Evolutionary conservation across 1,140 invertebrate species (phyloP), one percentile per base, ranked within the genome.

Genomic region (Ctenoplectra terminalis): DNA sequence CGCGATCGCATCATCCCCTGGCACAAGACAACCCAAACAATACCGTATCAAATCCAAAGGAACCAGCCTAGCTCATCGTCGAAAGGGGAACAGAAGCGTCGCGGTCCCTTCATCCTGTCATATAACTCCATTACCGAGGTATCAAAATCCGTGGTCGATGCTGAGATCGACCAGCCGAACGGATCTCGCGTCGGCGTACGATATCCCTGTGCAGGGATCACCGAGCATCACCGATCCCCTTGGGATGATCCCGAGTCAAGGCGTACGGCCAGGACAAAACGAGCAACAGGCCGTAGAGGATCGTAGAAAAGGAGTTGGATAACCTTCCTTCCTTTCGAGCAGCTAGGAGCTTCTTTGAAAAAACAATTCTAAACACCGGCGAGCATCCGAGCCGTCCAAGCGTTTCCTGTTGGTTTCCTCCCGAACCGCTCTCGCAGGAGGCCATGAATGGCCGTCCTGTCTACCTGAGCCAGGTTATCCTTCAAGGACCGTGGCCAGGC

Each of bases 401-500:
- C 67, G 52, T 77, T 84, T 84, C 61, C 75, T 74, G 82, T 56
- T 11, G 31, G 52, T n/a, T n/a, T n/a, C n/a, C n/a, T n/a, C n/a
- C n/a, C n/a, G n/a, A n/a, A n/a, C n/a, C n/a, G n/a, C 52, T 70
- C n/a, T 48, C 23, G 31, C 20, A 58, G 34, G 54, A 66, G 56
- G 20, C 46, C 37, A 86, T 86, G 85, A 86, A 86, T 86, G 73
- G 69, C n/a, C 7, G 60, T 54, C 48, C 85, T 86, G 73, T 86
- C 69, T 86, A 78, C 79, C 79, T 76, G 77, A 37, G 40, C 31
- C 50, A 8, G 20, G 61, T 48, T 31, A 77, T 73, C 52, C 72
- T 82, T 77, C 78, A 66, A 82, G 69, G 83, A 86, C 63, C 67
- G 43, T 46, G n/a, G 17, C 54, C 48, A 50, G 66, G 48, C 40